Evolutionary conservation across 2,888 invertebrate genomes (phyloP), one percentile per base, ranked within the genome.

Genomic region (Hipparchia semele): DNA sequence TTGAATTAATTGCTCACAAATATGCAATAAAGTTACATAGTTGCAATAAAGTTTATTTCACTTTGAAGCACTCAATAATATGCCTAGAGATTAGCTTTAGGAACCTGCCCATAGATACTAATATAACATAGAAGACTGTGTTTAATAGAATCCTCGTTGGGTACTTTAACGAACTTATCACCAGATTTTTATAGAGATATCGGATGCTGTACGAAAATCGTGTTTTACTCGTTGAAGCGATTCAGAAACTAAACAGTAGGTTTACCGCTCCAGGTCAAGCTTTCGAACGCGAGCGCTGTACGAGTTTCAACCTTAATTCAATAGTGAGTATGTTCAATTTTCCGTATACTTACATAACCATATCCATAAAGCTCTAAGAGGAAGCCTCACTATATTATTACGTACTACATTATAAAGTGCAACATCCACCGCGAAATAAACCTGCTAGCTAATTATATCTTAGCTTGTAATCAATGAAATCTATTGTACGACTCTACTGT

Each of bases 361-460:
- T 89, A 87, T 89, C 86, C 89, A 89, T 91, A 91, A 90, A 91
- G 90, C 91, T 91, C 90, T 91, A 90, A 88, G 88, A 91, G 92
- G 93, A 93, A 93, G 92, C 93, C 92, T 93, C 92, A 82, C 92
- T 92, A 91, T 91, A 92, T 88, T 23, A 23, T 23, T 23, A 23
- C 23, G 23, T 23, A 23, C 90, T 87, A 89, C 69, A 73, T 61
- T 70, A 70, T 87, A 87, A 86, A 84, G 84, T 23, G 64, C 64
- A 51, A 65, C 53, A 10, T 53, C 62, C 65, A 65, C 9, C 39
- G 33, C 4, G 23, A 53, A 9, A 33, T 33, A 65, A 49, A 23
- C 64, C 46, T 62, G 6, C 10, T 23, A 9, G 13, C 46, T 51
- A 4, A n/a, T 23, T 23, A 9, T 9, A 51, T 7, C 62, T 56